Evolutionary conservation across 2,113 vertebrate species (phyloP).

Genomic region (Cyanocitta stelleri): DNA sequence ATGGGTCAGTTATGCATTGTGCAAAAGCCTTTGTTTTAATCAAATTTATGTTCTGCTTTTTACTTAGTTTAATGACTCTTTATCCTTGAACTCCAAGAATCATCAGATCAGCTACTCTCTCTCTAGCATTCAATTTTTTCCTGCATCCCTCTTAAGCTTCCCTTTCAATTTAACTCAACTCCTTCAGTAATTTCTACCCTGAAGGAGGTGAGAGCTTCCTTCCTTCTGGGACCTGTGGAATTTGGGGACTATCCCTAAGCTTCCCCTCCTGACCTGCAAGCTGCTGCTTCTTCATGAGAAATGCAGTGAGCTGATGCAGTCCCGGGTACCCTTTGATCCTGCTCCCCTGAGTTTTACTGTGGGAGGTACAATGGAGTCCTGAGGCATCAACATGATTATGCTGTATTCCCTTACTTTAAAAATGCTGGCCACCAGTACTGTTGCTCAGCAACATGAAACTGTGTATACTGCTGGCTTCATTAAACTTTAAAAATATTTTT

Average conservation of each 20-base stretch:
- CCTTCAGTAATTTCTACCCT: background rate
- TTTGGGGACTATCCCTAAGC: background rate
- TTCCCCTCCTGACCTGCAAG: background rate
- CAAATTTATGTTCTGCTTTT: background rate
- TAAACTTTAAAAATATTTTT: slow-evolving; percentile 68
- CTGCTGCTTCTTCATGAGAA: background rate
- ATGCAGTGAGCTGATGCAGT: background rate
- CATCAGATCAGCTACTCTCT: background rate
- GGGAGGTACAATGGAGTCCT: background rate
- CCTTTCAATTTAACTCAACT: background rate
- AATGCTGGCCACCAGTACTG: background rate
- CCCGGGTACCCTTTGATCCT: background rate
- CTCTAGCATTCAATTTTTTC: background rate
- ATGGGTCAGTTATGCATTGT: background rate
- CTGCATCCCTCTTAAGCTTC: background rate
- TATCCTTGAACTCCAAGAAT: background rate
- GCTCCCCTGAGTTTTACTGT: background rate
- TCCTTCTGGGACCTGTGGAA: background rate
- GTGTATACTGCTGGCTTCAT: slow-evolving; percentile 62
- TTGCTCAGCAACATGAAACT: slow-evolving; percentile 62
- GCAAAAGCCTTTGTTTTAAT: background rate
- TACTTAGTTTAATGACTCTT: background rate
- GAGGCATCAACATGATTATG: slow-evolving; percentile 37
- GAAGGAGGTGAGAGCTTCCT: background rate
- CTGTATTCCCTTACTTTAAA: background rate